Evolutionary conservation across 2,888 invertebrate genomes (phyloP).

Genomic region (Xestoiulus laeticollis): DNA sequence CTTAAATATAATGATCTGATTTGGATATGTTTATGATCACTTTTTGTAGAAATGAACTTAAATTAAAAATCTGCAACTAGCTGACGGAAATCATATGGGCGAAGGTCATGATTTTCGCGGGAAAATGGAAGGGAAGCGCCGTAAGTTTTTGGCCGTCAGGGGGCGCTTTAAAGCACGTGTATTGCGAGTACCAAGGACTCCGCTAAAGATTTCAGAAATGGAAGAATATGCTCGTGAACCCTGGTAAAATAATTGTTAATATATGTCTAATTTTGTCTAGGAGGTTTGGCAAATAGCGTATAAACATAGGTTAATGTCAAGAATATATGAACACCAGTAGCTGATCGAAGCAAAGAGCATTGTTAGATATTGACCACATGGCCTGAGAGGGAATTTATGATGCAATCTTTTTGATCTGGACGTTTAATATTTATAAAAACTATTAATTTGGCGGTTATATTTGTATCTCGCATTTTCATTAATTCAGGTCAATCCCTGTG

Average conservation of each 20-base stretch:
- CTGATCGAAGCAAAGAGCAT: too few relatives aligned
- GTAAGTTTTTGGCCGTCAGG: not conserved
- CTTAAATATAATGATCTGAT: not conserved
- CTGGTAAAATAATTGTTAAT: conserved; percentile 67
- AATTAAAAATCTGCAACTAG: too few relatives aligned
- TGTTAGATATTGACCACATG: too few relatives aligned
- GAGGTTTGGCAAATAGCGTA: not conserved
- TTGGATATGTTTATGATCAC: too few relatives aligned
- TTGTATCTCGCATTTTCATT: not conserved
- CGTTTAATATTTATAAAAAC: not conserved
- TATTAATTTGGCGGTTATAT: not conserved
- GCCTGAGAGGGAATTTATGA: not conserved
- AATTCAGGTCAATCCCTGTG: too few relatives aligned
- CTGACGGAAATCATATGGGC: too few relatives aligned
- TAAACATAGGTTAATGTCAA: too few relatives aligned
- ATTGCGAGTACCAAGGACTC: not conserved
- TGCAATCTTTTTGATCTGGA: not conserved
- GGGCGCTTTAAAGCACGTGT: not conserved
- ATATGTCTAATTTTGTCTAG: not conserved
- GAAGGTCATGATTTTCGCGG: conserved; percentile 2
- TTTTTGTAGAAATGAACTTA: too few relatives aligned
- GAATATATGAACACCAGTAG: not conserved
- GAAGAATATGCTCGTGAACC: conserved; percentile 97
- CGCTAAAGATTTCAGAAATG: conserved; percentile 72
- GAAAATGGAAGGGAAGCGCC: not conserved